A percentile compares a stretch with the other conserved stretches of the same genome.
Evolutionary conservation across 2,888 invertebrate species (phyloP).

Genomic region (Microdon myrmicae): DNA sequence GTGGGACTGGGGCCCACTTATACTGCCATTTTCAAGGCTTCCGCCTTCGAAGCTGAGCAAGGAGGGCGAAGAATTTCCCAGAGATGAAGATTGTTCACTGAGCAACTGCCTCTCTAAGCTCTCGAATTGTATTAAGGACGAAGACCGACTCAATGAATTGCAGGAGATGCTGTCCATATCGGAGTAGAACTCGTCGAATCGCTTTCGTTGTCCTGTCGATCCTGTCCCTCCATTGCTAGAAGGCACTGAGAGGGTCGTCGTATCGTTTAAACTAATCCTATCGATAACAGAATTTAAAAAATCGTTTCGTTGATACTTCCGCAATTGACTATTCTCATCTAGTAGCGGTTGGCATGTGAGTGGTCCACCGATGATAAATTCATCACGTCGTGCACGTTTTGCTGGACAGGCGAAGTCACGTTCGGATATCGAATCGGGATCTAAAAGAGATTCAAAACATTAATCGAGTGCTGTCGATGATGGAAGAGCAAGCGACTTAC

Average conservation of each 20-base stretch:
- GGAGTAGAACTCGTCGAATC: conserved; percentile 66
- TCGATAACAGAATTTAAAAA: conserved; percentile 43
- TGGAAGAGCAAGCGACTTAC: conserved; percentile 52
- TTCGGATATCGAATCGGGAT: conserved; percentile 71
- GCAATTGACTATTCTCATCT: conserved; percentile 36
- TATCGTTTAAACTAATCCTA: conserved; percentile 32
- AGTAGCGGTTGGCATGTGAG: conserved; percentile 33
- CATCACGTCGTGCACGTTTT: conserved; percentile 76
- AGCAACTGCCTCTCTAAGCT: conserved; percentile 78
- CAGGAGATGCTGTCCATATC: conserved; percentile 67
- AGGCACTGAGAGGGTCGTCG: conserved; percentile 23
- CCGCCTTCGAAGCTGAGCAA: conserved; percentile 60
- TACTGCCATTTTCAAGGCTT: conserved; percentile 45
- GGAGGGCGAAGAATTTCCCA: conserved; percentile 66
- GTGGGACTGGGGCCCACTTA: conserved; percentile 57
- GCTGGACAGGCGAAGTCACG: conserved; percentile 80
- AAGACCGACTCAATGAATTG: conserved; percentile 79
- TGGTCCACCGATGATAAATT: conserved; percentile 53
- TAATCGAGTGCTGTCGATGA: not conserved
- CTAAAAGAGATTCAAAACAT: conserved; percentile 53
- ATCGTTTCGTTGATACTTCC: conserved; percentile 54
- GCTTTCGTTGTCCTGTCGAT: conserved; percentile 53
- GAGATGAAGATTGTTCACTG: conserved; percentile 64
- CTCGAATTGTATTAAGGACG: conserved; percentile 86
- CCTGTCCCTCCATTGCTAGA: conserved; percentile 11